Conservation (phyloP, 1,140 invertebrate genomes). For the Lanistes nyassanus region DNA sequence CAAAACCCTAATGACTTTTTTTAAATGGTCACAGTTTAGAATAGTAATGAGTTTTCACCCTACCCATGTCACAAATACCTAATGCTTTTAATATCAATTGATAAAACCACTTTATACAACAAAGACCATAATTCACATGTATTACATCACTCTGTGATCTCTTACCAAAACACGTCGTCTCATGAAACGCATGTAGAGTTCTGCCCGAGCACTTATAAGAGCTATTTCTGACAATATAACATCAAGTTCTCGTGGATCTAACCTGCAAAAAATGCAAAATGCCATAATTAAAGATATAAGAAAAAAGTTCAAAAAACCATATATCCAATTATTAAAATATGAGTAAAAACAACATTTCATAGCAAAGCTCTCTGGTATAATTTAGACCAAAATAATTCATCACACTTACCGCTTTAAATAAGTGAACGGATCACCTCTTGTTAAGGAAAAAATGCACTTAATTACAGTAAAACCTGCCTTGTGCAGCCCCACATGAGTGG, state of each 20-base stretch:
- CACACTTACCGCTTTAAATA: too few species aligned
- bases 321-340: background rate
- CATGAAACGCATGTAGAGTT: slow-evolving; percentile 92
- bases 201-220: slow-evolving; percentile 87
- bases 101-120: background rate
- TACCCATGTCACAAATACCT: background rate
- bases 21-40: background rate
- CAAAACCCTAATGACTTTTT: background rate
- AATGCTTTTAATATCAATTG: too few species aligned
- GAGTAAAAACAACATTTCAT: too few species aligned
- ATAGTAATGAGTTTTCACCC: background rate
- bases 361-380: too few species aligned
- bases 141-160: slow-evolving; percentile 27
- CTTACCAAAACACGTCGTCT: slow-evolving; percentile 80
- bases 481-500: too few species aligned
- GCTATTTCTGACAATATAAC: slow-evolving; percentile 90
- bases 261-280: slow-evolving; percentile 35
- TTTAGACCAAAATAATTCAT: too few species aligned
- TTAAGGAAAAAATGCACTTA: too few species aligned
- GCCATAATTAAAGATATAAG: background rate
- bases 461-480: too few species aligned
- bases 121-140: background rate
- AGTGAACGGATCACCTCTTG: too few species aligned
- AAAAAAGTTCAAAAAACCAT: background rate
- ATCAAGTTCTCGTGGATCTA: slow-evolving; percentile 89